Evolutionary conservation across 2,888 invertebrate genomes (phyloP).

Genomic region (Teleiodes luculella): DNA sequence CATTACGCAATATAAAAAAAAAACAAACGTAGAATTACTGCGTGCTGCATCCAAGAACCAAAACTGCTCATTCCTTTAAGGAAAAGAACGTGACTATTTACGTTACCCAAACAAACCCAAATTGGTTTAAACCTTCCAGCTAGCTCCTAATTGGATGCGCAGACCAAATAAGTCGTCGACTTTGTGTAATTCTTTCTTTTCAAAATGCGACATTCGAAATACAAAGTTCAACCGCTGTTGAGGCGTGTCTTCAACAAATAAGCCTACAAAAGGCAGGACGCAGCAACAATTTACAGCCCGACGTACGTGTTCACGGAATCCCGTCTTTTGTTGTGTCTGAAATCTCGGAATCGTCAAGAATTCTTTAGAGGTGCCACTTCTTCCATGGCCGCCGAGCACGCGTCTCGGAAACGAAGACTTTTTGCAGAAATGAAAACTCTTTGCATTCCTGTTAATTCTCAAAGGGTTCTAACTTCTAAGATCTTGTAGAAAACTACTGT

Average conservation of each 20-base stretch:
- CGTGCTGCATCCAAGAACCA: no score
- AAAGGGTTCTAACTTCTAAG: no score
- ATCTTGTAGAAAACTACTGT: no score
- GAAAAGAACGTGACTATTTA: background rate
- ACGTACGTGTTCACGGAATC: constrained; percentile 57
- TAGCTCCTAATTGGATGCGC: constrained; percentile 2
- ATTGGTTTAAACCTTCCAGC: constrained; percentile 2
- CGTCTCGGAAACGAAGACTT: background rate
- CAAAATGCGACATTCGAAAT: background rate
- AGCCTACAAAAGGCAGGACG: constrained; percentile 39
- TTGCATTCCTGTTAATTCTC: no score
- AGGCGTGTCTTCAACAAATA: constrained; percentile 21
- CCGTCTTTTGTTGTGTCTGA: constrained; percentile 48
- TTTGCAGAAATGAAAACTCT: background rate
- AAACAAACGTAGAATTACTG: no score
- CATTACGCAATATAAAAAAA: no score
- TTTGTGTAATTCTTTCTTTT: background rate
- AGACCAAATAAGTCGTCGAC: background rate
- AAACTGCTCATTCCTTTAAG: no score
- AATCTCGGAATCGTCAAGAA: constrained; percentile 48
- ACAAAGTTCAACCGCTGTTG: constrained; percentile 3
- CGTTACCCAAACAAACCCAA: constrained; percentile 1
- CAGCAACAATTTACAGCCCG: constrained; percentile 50
- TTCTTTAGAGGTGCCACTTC: constrained; percentile 42
- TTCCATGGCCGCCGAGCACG: constrained; percentile 33